Evolutionary conservation across 2,888 invertebrate species (phyloP), one percentile per base, ranked within the genome.

Genomic region (Limnephilus marmoratus): DNA sequence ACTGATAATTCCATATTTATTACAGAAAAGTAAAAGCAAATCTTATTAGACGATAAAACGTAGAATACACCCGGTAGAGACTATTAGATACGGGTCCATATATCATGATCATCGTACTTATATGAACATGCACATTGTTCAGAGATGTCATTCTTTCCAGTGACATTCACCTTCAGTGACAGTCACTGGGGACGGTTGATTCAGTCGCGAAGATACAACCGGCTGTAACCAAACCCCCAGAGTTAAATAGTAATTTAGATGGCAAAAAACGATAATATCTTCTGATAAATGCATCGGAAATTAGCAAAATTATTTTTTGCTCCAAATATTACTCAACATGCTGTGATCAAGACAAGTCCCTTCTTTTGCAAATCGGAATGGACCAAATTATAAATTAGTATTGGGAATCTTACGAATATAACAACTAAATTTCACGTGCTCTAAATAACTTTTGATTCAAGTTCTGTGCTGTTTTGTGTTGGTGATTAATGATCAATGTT

Each of bases 101-200:
- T 85, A 85, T 37, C 5, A 41, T 45, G 82, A 82, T 68, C 68
- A 68, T 68, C 68, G 24, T 68, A 68, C 83, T 83, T 41, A 83
- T 41, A 83, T 37, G 83, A 83, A 68, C 37, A n/a, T 41, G 24
- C 37, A 15, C 34, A 90, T 90, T 90, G 85, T 90, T 80, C 53
- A 81, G 29, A 68, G 68, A 68, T 90, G 85, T 29, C 41, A 85
- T 68, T 85, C 80, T 37, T 31, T 18, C 18, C 37, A 24, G 91
- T 85, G 91, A 91, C 91, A 91, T 91, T 91, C 91, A 87, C 91
- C 91, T 91, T 91, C 91, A 68, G 68, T 37, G 85, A 31, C 90
- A 83, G 49, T 49, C 34, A 49, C 90, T 53, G 68, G 49, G 29
- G 85, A 81, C 15, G 5, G 41, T 86, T 45, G 45, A 85, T 12